These are phyloP conservation scores for Dasypus novemcinctus DNA, from an alignment of 2,113 vertebrate species.

Conservation along the genomic window DNA sequence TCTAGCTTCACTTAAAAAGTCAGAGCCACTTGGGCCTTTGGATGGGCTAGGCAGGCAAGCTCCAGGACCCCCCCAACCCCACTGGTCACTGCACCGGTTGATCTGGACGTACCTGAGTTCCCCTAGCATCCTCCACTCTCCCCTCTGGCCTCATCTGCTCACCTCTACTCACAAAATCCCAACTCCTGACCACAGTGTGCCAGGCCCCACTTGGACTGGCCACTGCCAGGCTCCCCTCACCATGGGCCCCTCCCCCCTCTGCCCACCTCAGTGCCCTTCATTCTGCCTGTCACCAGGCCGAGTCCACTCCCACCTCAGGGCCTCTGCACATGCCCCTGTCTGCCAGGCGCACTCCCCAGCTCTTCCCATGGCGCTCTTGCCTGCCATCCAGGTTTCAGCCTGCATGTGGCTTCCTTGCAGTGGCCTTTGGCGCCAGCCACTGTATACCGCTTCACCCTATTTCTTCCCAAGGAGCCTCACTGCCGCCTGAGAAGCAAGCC, in stretches of 20 bases:
- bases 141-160: too few relatives aligned
- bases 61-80: neutral
- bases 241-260: neutral
- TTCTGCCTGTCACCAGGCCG: neutral
- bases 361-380: accelerated
- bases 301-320: neutral
- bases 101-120: accelerated
- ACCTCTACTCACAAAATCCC: too few relatives aligned
- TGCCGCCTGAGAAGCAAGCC: neutral
- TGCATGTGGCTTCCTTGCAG: neutral
- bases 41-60: accelerated
- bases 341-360: too few relatives aligned
- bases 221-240: neutral
- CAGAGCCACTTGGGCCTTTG: neutral
- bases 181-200: accelerated
- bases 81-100: neutral
- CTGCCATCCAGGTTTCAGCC: accelerated
- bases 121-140: too few relatives aligned
- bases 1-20: neutral
- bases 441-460: too few relatives aligned
- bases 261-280: neutral
- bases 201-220: neutral
- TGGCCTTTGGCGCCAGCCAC: neutral
- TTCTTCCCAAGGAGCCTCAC: neutral
- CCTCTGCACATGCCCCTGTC: neutral